Conservation (phyloP, 2,888 invertebrate species). For the Campaea margaritaria region DNA sequence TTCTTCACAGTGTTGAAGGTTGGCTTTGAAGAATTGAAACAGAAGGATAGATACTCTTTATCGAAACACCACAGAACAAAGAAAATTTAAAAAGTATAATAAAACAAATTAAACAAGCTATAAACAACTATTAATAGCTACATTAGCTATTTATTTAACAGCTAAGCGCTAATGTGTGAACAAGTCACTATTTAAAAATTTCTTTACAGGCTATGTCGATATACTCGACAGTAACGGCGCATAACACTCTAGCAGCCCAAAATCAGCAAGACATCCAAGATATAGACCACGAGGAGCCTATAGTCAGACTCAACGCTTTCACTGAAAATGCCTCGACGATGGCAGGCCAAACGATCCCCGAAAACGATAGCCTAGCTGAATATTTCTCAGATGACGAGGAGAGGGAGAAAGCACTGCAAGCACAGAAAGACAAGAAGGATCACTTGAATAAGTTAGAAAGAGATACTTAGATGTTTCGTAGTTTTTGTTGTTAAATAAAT, state of each 20-base stretch:
- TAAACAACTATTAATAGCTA: too few species aligned
- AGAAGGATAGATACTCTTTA: too few species aligned
- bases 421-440: slow-evolving; percentile 69
- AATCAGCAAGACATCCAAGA: slow-evolving; percentile 55
- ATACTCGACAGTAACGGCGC: slow-evolving; percentile 83
- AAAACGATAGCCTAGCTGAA: slow-evolving; percentile 73
- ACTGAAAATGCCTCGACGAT: slow-evolving; percentile 69
- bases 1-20: too few species aligned
- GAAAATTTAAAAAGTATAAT: too few species aligned
- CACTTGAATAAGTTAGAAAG: slow-evolving; percentile 66
- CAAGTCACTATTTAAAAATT: too few species aligned
- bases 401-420: slow-evolving; percentile 71
- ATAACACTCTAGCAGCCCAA: slow-evolving; percentile 57
- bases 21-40: too few species aligned
- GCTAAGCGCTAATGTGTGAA: too few species aligned
- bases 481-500: slow-evolving; percentile 60
- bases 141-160: too few species aligned
- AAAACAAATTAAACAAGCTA: too few species aligned
- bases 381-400: slow-evolving; percentile 84
- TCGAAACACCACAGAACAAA: too few species aligned
- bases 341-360: slow-evolving; percentile 64
- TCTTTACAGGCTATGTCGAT: slow-evolving; percentile 86
- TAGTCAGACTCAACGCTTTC: slow-evolving; percentile 65
- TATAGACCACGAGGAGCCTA: slow-evolving; percentile 60
- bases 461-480: slow-evolving; percentile 65